Evolutionary conservation across 2,888 invertebrate genomes (phyloP).

Genomic region (Catocala nupta): DNA sequence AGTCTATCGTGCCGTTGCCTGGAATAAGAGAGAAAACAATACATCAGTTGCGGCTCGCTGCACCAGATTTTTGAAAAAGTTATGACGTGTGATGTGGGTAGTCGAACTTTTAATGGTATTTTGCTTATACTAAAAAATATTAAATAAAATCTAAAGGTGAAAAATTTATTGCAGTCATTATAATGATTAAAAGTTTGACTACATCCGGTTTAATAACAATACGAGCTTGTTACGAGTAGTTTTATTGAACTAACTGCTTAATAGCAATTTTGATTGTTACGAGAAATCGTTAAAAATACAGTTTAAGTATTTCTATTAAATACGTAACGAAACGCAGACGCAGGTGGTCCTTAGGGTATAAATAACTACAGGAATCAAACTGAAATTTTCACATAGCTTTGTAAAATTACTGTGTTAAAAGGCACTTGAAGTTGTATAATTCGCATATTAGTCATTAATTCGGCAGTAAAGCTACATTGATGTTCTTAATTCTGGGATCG

Average conservation of each 20-base stretch:
- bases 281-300: conserved; percentile 4
- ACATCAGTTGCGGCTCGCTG: conserved; percentile 18
- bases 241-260: background rate
- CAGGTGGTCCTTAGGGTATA: conserved; percentile 34
- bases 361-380: conserved; percentile 29
- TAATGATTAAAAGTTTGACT: background rate
- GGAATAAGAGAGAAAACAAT: conserved; percentile 54
- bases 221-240: conserved; percentile 3
- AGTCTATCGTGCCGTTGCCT: conserved; percentile 99
- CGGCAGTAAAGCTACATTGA: conserved; percentile 11
- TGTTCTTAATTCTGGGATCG: conserved; percentile 14
- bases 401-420: conserved; percentile 46
- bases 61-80: background rate
- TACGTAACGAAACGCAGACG: background rate
- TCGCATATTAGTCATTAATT: conserved; percentile 50
- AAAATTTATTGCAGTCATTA: background rate
- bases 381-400: conserved; percentile 26
- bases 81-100: background rate
- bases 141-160: background rate
- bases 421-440: conserved; percentile 50
- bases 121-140: background rate
- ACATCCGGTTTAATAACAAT: background rate
- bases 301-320: background rate
- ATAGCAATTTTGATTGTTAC: background rate
- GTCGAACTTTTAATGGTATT: background rate